These are phyloP conservation scores for Chelonoidis abingdonii DNA, from an alignment of 2,113 vertebrate species.

Conservation along the genomic window DNA sequence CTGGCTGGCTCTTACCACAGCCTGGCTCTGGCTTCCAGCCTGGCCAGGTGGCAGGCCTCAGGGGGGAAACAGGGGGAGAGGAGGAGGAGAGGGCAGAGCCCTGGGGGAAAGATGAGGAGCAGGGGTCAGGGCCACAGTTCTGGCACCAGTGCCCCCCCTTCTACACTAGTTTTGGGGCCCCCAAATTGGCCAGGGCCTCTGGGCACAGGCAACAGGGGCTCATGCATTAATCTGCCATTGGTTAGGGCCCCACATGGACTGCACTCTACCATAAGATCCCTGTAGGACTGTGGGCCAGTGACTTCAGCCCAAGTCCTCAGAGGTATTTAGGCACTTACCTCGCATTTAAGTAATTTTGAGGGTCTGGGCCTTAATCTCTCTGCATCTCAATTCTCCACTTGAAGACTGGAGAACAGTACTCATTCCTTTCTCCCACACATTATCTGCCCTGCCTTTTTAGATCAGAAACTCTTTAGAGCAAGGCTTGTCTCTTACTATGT, in stretches of 20 bases:
- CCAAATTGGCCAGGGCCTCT: no score
- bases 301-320: neutral
- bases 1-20: no score
- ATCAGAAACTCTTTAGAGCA: neutral
- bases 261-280: neutral
- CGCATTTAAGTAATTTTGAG: neutral
- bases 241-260: neutral
- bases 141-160: no score
- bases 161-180: no score
- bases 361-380: neutral
- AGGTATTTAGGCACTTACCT: neutral
- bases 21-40: no score
- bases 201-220: no score
- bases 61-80: no score
- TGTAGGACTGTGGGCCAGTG: no score
- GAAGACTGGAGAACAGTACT: neutral
- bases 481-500: neutral
- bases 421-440: neutral
- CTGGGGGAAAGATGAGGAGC: no score
- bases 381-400: neutral
- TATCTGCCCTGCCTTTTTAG: neutral
- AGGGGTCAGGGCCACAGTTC: no score
- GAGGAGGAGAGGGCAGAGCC: no score
- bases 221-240: neutral
- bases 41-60: no score